Conservation (phyloP, 2,888 invertebrate genomes). For the Diloba caeruleocephala region DNA sequence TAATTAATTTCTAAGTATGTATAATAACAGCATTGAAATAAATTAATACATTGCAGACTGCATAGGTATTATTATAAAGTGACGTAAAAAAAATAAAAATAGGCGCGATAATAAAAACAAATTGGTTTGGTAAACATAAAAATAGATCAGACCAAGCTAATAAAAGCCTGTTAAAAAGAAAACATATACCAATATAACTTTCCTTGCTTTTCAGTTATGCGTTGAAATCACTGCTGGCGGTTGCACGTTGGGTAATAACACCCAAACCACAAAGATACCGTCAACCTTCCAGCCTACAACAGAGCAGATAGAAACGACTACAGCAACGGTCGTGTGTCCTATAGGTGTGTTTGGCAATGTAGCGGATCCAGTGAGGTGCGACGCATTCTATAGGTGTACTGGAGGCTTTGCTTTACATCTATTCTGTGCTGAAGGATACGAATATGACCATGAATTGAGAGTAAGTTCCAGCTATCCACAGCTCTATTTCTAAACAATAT, state of each 20-base stretch:
- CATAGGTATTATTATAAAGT: too few species aligned
- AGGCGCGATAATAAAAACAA: too few species aligned
- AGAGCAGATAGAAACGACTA: background rate
- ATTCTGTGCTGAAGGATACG: slow-evolving; percentile 8
- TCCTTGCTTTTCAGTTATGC: slow-evolving; percentile 44
- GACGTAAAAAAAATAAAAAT: too few species aligned
- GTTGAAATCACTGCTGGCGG: slow-evolving; percentile 58
- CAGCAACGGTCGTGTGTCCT: background rate
- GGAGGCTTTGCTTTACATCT: background rate
- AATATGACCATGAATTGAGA: slow-evolving; percentile 4
- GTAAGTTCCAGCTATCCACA: background rate
- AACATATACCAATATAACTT: too few species aligned
- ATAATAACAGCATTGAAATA: too few species aligned
- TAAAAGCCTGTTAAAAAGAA: too few species aligned
- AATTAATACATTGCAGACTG: too few species aligned
- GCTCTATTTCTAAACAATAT: too few species aligned
- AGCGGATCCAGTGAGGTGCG: slow-evolving; percentile 10
- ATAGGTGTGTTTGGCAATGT: slow-evolving; percentile 2
- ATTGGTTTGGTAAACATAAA: too few species aligned
- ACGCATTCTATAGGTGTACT: slow-evolving; percentile 14
- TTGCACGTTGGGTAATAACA: slow-evolving; percentile 46
- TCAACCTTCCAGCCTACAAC: slow-evolving; percentile 4
- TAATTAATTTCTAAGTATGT: too few species aligned
- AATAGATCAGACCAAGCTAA: too few species aligned
- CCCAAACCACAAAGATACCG: background rate